These are phyloP conservation scores for Pipa parva DNA, from an alignment of 2,113 vertebrate genomes.

Conservation along the genomic window DNA sequence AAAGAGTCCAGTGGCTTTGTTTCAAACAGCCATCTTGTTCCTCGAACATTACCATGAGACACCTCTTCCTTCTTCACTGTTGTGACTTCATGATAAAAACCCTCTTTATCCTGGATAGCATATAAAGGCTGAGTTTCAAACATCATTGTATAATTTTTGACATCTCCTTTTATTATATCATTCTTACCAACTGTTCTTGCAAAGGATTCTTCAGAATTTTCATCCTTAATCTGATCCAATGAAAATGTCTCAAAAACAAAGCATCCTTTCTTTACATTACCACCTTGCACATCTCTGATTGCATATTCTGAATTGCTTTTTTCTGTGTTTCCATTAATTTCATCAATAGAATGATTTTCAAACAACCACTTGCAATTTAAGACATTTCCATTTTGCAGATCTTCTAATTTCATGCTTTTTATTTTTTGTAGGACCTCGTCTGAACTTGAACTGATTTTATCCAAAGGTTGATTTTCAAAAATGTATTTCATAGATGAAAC, in stretches of 20 bases:
- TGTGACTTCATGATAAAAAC: slow-evolving; percentile 83
- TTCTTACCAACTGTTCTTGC: slow-evolving; percentile 60
- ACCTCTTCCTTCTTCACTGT: slow-evolving; percentile 86
- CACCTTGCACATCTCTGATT: slow-evolving; percentile 77
- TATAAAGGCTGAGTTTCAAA: slow-evolving; percentile 89
- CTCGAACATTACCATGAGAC: slow-evolving; percentile 77
- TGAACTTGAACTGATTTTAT: slow-evolving; percentile 76
- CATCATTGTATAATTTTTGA: slow-evolving; percentile 81
- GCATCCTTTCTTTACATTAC: slow-evolving; percentile 76
- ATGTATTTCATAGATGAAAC: slow-evolving; percentile 80
- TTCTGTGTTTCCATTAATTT: slow-evolving; percentile 62
- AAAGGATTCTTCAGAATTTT: slow-evolving; percentile 52
- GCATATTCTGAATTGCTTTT: slow-evolving; percentile 57
- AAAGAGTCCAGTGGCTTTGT: slow-evolving; percentile 85
- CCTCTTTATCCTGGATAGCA: slow-evolving; percentile 83
- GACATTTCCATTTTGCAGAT: slow-evolving; percentile 83
- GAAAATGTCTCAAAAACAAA: slow-evolving; percentile 85
- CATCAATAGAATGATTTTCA: slow-evolving; percentile 80
- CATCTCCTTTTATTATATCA: slow-evolving; percentile 74
- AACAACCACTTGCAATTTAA: slow-evolving; percentile 79
- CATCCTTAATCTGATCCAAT: slow-evolving; percentile 78
- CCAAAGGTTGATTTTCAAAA: slow-evolving; percentile 81
- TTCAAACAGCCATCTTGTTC: slow-evolving; percentile 88
- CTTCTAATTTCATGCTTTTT: slow-evolving; percentile 69
- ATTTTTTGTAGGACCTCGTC: slow-evolving; percentile 73